Evolutionary conservation across 2,797 vertebrate species (phyloP), one percentile per base, ranked within the genome.

Genomic region (Anguilla obscura): DNA sequence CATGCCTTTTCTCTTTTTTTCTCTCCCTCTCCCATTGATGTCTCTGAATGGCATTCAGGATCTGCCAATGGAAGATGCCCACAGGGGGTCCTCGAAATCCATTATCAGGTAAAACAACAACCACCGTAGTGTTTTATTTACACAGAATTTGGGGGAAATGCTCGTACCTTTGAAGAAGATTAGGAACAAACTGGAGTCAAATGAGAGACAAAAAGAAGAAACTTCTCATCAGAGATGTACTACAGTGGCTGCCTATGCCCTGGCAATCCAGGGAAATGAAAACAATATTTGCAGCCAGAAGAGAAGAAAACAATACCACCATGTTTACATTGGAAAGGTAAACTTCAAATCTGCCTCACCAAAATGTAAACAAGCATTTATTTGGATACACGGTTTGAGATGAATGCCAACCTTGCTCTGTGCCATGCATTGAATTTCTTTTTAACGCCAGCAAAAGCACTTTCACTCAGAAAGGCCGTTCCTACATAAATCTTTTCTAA

Each of bases 41-140:
- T 93, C 91, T 89, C 92, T 85, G 92, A 86, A 80, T 92, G 92
- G 95, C 92, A 96, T 96, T 96, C 95, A 96, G 93, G 93, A 95
- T 95, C 94, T 96, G 96, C 95, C 96, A 96, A 95, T 94, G 92
- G 92, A 94, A 94, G 91, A 95, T 96, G 96, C 95, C 96, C 96
- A 92, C 95, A 96, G 96, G 96, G 95, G 92, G 88, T 94, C 94
- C 92, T 93, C 93, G 93, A 95, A 96, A 95, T 96, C 96, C 96
- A 96, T 96, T 96, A 96, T 96, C 95, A 96, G 96, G 95, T 96
- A 94, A 92, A 95, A 96, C 95, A 96, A 96, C 94, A 94, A 95
- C 95, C 95, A 95, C 93, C 93, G 95, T 92, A 92, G 92, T 94
- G 92, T 94, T 95, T 95, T 91, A 93, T 94, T 94, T 90, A 79